A percentile compares a stretch with the other conserved stretches of the same genome.
These are phyloP conservation scores for Abrostola tripartita DNA, from an alignment of 2,888 invertebrate species.

Conservation along the genomic window DNA sequence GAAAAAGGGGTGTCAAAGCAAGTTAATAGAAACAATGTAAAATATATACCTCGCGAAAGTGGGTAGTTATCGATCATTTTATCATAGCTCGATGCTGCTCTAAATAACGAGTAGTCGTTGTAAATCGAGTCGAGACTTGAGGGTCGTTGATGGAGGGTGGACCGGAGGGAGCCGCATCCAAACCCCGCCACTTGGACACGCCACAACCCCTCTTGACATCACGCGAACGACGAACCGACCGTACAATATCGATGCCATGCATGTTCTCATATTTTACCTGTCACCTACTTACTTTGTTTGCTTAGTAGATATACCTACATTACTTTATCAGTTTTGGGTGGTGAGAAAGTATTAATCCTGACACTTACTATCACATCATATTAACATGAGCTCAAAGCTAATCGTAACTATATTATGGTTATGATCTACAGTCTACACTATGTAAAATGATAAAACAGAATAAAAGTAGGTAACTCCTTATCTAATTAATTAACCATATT, in stretches of 20 bases:
- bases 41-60: too few relatives aligned
- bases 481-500: too few relatives aligned
- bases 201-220: constrained; percentile 68
- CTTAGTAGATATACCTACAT: constrained; percentile 21
- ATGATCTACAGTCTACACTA: too few relatives aligned
- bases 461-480: too few relatives aligned
- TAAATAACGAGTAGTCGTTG: constrained; percentile 60
- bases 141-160: constrained; percentile 73
- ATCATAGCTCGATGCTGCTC: constrained; percentile 52
- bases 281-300: constrained; percentile 40
- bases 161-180: constrained; percentile 54
- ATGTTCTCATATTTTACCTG: constrained; percentile 27
- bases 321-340: constrained; percentile 44
- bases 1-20: too few relatives aligned
- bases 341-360: constrained; percentile 35
- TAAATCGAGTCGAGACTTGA: constrained; percentile 58
- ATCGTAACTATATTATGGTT: neutral
- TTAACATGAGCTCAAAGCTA: neutral
- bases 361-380: constrained; percentile 2
- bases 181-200: constrained; percentile 81
- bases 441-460: too few relatives aligned
- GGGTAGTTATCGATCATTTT: constrained; percentile 22
- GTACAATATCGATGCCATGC: constrained; percentile 29
- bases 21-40: too few relatives aligned
- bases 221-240: constrained; percentile 51